Base-by-base conservation (phyloP, 2,113 vertebrate genomes). In the Cheirogaleus medius region DNA sequence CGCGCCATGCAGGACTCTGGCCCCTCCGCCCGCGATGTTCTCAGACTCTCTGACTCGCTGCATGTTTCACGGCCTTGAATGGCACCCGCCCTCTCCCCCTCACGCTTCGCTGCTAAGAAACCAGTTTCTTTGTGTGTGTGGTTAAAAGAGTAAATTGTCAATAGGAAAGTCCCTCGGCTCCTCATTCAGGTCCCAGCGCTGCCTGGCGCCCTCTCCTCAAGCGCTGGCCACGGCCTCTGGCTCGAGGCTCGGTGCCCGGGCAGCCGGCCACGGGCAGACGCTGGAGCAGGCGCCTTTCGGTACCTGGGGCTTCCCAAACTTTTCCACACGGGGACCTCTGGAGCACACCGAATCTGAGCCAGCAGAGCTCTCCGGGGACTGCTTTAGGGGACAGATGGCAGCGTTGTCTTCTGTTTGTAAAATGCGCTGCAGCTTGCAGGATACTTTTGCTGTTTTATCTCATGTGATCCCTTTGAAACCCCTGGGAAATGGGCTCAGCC, bases 41-140 rank as follows among this genome's bases (percentile, higher is more conserved):
- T 13, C 14, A n/a, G 3, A 13, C 39, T 52, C 7, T 32, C 5
- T 13, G 9, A 37, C 58, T 13, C 58, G 23, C 63, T 12, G 0
- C 9, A 0, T 0, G 54, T 13, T 90, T 63, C 2, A 5, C 1
- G 1, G 25, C 44, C 18, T 27, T 47, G 25, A 54, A 37, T 5
- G 15, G 29, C 49, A 52, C 17, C 74, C 21, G 1, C 29, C 6
- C 14, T 74, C 44, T 76, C 34, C 15, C 15, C 63, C 12, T 32
- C 6, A 0, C 64, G 37, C 12, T 7, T 4, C 1, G 39, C 87
- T 60, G 47, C 74, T 39, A 7, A n/a, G 29, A 58, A 39, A 15
- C 47, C 1, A 0, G 37, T 6, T 3, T 93, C 71, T 58, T n/a
- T 18, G 39, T 39, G 39, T 3, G 0, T n/a, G 11, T 66, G 71